Evolutionary conservation across 2,113 vertebrate species (phyloP).

Genomic region (Elephantulus edwardii): DNA sequence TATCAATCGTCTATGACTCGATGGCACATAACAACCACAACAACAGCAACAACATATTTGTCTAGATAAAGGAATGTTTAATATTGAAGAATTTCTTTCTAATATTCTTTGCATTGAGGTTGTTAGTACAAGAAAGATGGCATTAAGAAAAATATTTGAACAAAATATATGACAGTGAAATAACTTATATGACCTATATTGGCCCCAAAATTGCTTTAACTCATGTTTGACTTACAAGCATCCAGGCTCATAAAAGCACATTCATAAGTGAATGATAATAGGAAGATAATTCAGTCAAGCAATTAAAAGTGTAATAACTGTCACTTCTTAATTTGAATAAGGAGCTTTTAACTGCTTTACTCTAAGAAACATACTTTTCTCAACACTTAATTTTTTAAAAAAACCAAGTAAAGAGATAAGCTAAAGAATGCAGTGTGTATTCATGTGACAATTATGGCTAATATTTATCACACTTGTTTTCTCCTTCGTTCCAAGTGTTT

Average conservation of each 20-base stretch:
- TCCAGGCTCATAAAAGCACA: background rate
- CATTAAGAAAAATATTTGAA: background rate
- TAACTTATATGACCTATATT: background rate
- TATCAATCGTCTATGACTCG: no score
- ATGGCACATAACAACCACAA: no score
- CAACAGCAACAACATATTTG: no score
- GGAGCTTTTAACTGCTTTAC: background rate
- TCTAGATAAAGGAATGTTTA: no score
- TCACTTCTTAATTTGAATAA: constrained; percentile 16
- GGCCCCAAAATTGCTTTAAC: background rate
- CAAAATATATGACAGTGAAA: background rate
- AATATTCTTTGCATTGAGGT: no score
- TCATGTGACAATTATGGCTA: background rate
- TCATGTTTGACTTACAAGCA: background rate
- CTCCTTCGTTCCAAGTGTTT: no score
- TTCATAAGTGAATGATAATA: background rate
- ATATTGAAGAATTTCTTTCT: no score
- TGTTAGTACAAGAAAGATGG: background rate
- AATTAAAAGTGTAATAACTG: constrained; percentile 16
- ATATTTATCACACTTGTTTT: background rate
- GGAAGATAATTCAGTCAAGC: background rate
- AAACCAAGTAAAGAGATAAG: background rate
- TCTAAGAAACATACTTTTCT: background rate
- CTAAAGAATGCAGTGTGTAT: background rate
- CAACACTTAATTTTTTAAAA: constrained; percentile 20